Evolutionary conservation across 1,140 invertebrate genomes (phyloP).

Genomic region (Rhopalosiphum maidis): DNA sequence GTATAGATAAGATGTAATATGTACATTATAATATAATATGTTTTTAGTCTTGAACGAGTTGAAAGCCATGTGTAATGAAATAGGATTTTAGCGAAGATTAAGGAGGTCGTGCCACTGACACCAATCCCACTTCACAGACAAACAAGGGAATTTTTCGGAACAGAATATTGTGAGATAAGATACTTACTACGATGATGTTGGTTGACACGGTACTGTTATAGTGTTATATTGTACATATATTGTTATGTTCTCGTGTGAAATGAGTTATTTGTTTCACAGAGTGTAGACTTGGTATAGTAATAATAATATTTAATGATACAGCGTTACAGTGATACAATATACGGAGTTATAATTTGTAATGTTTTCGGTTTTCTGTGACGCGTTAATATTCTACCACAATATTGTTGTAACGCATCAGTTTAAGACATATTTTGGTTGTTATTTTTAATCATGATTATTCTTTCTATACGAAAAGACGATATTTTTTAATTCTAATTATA

Average conservation of each 20-base stretch:
- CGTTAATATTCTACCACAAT: no score
- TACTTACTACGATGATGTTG: not conserved
- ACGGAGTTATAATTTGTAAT: not conserved
- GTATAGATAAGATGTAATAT: not conserved
- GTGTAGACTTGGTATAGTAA: not conserved
- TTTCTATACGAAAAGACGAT: not conserved
- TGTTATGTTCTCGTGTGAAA: not conserved
- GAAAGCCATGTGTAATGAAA: not conserved
- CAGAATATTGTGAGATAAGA: not conserved
- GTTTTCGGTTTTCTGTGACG: not conserved
- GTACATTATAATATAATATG: not conserved
- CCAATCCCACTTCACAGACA: not conserved
- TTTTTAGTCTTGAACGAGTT: not conserved
- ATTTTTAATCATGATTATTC: not conserved
- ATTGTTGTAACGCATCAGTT: not conserved
- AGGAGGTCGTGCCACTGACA: constrained; percentile 5
- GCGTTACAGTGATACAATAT: not conserved
- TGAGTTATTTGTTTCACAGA: not conserved
- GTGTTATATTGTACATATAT: not conserved
- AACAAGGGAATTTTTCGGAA: constrained; percentile 23
- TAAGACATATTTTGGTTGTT: not conserved
- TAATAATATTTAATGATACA: not conserved
- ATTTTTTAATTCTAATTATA: not conserved
- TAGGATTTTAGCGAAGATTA: not conserved
- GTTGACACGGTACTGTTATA: not conserved